Percentiles rank a stretch among this genome's conserved stretches.
phyloP scores from a whole-genome alignment of 1,140 invertebrate genomes.

The Aphelenchoides avenae region DNA sequence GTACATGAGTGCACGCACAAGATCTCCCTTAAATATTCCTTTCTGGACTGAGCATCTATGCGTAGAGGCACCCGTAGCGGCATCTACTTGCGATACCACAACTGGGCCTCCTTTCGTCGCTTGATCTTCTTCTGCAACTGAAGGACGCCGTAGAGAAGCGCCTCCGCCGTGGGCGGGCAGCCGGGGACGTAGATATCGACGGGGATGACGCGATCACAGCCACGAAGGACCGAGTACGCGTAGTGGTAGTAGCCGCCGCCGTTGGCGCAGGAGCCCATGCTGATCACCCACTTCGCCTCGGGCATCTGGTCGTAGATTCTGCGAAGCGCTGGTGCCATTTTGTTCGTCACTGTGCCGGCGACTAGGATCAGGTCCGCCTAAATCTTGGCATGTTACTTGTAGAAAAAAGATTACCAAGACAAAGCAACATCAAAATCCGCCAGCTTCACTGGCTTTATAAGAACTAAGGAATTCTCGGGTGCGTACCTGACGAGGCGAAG shows the following conservation, averaged over 20 bases:
- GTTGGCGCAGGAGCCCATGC: constrained; percentile 98
- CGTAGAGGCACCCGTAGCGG: neutral
- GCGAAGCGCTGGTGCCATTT: constrained; percentile 94
- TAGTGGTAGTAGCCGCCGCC: constrained; percentile 99
- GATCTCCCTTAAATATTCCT: too few species aligned
- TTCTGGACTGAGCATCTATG: neutral
- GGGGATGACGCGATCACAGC: constrained; percentile 93
- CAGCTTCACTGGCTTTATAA: constrained; percentile 15
- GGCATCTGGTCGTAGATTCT: constrained; percentile 81
- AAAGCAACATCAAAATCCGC: too few species aligned
- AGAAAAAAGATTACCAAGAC: constrained; percentile 17
- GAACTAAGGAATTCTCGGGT: neutral
- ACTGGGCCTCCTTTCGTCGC: constrained; percentile 74
- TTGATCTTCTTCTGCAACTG: constrained; percentile 96
- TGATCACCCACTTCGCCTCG: constrained; percentile 87
- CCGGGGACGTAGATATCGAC: constrained; percentile 88
- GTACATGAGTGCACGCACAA: neutral
- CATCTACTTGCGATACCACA: constrained; percentile 81
- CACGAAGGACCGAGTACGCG: constrained; percentile 92
- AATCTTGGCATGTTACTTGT: constrained; percentile 19
- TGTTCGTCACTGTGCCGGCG: constrained; percentile 94
- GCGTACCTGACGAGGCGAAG: constrained; percentile 73
- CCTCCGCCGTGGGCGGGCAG: constrained; percentile 95
- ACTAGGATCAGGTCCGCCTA: constrained; percentile 96
- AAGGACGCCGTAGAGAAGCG: constrained; percentile 85